Percentiles rank a stretch among this genome's conserved stretches.
Conservation (phyloP, 1,140 invertebrate species). For the Lepidotrigona ventralis region DNA sequence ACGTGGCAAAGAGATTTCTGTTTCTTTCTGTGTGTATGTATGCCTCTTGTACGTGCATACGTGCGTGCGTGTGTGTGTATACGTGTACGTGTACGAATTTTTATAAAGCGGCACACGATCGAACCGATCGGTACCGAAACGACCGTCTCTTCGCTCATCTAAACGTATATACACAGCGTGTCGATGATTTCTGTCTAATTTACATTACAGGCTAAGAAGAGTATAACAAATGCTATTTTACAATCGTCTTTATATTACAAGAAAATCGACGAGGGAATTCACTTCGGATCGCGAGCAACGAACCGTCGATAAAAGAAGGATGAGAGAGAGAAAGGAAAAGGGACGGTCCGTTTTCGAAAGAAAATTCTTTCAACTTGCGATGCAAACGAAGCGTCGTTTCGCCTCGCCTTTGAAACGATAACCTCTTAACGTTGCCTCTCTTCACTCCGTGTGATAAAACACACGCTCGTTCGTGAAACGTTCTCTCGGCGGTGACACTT, state of each 20-base stretch:
- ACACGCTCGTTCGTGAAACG: slow-evolving; percentile 1
- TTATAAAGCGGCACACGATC: slow-evolving; percentile 60
- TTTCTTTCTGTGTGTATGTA: background rate
- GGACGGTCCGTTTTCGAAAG: background rate
- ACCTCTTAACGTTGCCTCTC: background rate
- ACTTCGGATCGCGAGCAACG: slow-evolving; percentile 28
- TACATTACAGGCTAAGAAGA: slow-evolving; percentile 76
- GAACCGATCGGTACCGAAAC: slow-evolving; percentile 59
- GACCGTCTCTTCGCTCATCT: slow-evolving; percentile 61
- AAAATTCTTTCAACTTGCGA: slow-evolving; percentile 8
- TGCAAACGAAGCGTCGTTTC: background rate
- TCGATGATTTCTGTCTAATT: slow-evolving; percentile 68
- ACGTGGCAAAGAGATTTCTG: slow-evolving; percentile 49
- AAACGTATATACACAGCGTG: slow-evolving; percentile 69
- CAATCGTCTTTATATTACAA: slow-evolving; percentile 67
- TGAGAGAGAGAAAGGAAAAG: too few species aligned
- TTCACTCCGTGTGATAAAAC: background rate
- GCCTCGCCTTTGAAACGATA: background rate
- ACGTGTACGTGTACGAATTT: slow-evolving; percentile 55
- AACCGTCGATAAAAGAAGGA: background rate
- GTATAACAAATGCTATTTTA: slow-evolving; percentile 79
- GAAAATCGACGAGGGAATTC: slow-evolving; percentile 40
- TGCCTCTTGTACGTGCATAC: too few species aligned
- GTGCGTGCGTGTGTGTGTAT: slow-evolving; percentile 23
- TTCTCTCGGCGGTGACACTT: background rate